A percentile compares a stretch with the other conserved stretches of the same genome.
Conservation (phyloP, 2,888 invertebrate genomes). For the Chaitophorus viminalis region DNA sequence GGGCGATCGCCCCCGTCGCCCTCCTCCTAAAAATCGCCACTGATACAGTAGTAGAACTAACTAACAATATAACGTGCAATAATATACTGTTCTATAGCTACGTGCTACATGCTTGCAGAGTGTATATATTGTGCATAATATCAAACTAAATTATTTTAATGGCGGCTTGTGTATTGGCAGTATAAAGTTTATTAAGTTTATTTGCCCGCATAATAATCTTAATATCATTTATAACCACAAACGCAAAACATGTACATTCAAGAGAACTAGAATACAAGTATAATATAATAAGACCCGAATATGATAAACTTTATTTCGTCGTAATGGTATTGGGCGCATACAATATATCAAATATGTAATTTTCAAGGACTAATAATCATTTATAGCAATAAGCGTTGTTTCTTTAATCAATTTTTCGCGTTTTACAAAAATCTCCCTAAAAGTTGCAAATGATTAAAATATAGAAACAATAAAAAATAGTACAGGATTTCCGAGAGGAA, state of each 20-base stretch:
- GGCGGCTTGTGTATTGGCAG: background rate
- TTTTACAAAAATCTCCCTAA: background rate
- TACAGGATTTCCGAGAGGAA: background rate
- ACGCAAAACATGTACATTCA: background rate
- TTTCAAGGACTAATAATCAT: too few species aligned
- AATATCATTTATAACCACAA: background rate
- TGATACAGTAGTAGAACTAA: background rate
- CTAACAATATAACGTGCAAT: background rate
- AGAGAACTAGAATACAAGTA: too few species aligned
- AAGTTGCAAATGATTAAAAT: background rate
- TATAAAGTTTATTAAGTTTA: conserved; percentile 3
- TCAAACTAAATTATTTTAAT: background rate
- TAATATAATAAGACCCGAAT: background rate
- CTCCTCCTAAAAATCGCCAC: too few species aligned
- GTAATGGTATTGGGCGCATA: background rate
- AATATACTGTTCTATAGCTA: background rate
- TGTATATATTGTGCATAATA: background rate
- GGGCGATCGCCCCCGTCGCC: too few species aligned
- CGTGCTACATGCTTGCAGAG: background rate
- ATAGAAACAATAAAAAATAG: background rate
- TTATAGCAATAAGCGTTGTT: background rate
- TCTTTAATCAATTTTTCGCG: background rate
- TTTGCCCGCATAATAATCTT: background rate
- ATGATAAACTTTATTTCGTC: background rate
- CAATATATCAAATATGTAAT: background rate